These are phyloP conservation scores for Octonoba sinensis DNA, from an alignment of 2,888 invertebrate genomes.

Conservation along the genomic window DNA sequence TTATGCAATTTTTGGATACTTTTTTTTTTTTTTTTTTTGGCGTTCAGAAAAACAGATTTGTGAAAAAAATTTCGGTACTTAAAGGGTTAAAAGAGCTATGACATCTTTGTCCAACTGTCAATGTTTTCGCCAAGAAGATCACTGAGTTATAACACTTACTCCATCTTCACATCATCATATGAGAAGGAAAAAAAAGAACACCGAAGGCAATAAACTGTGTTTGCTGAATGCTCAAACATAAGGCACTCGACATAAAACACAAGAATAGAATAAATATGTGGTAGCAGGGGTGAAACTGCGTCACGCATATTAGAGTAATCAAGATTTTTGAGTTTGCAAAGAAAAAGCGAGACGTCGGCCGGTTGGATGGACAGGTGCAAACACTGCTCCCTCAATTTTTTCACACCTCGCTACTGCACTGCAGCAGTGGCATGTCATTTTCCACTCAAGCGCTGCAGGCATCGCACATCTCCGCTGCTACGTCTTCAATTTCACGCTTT, in stretches of 20 bases:
- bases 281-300: slow-evolving; percentile 1
- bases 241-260: slow-evolving; percentile 7
- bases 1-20: too few relatives aligned
- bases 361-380: slow-evolving; percentile 59
- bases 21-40: too few relatives aligned
- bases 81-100: too few relatives aligned
- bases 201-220: background rate
- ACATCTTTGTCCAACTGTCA: too few relatives aligned
- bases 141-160: too few relatives aligned
- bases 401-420: slow-evolving; percentile 9
- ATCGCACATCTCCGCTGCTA: slow-evolving; percentile 9
- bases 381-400: slow-evolving; percentile 24
- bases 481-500: slow-evolving; percentile 62
- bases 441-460: slow-evolving; percentile 46
- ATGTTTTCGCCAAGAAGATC: too few relatives aligned
- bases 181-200: too few relatives aligned
- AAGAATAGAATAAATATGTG: background rate
- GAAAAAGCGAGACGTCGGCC: slow-evolving; percentile 38
- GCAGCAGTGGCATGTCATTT: slow-evolving; percentile 52
- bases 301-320: slow-evolving; percentile 60
- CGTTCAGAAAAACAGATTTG: too few relatives aligned
- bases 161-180: too few relatives aligned
- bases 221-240: slow-evolving; percentile 37
- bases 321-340: slow-evolving; percentile 24
- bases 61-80: too few relatives aligned